Evolutionary conservation across 2,113 vertebrate genomes (phyloP).

Genomic region (Bubo bubo): DNA sequence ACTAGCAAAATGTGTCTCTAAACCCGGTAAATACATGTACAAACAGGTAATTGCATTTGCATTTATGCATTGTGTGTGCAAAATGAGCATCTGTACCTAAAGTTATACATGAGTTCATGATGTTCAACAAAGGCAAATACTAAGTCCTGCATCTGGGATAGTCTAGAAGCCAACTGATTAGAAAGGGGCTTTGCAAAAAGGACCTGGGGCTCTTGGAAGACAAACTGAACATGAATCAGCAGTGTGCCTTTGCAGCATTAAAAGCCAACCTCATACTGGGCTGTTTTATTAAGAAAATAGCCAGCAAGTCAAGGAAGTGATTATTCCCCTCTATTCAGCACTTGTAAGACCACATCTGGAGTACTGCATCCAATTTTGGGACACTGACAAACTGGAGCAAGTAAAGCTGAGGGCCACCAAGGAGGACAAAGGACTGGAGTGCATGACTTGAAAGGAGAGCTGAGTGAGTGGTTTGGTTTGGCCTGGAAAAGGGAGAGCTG

Average conservation of each 20-base stretch:
- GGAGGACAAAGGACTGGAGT: conserved; percentile 28
- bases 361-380: conserved; percentile 1
- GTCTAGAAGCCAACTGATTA: background rate
- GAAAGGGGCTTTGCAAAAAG: background rate
- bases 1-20: background rate
- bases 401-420: conserved; percentile 52
- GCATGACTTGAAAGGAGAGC: background rate
- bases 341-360: conserved; percentile 57
- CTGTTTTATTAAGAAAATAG: conserved; percentile 60
- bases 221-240: conserved; percentile 7
- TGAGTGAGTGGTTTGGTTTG: background rate
- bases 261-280: conserved; percentile 50
- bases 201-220: background rate
- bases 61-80: background rate
- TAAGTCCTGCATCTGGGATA: background rate
- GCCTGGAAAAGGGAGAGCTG: background rate
- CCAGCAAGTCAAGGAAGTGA: conserved; percentile 45
- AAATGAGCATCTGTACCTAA: background rate
- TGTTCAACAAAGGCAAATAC: background rate
- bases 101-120: background rate
- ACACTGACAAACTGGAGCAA: conserved; percentile 9
- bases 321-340: conserved; percentile 52
- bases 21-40: background rate
- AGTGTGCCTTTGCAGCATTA: background rate
- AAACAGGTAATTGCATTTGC: background rate